Base-by-base conservation (phyloP, 1,140 invertebrate genomes). In the Plutomurus gul region DNA sequence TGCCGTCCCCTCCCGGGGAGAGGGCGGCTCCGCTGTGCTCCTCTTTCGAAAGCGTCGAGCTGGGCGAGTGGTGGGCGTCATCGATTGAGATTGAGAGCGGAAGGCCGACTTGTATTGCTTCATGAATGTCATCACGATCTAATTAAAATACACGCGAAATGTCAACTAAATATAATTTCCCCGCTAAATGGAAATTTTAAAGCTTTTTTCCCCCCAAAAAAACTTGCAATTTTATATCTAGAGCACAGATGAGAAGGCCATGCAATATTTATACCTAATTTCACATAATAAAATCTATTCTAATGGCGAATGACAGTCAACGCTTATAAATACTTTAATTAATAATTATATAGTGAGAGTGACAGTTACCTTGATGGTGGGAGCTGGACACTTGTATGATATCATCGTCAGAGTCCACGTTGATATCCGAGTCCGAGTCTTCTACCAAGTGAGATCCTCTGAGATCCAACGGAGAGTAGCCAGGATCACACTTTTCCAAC, bases 321-420 rank as follows among this genome's bases (percentile, higher is more conserved):
- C n/a, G n/a, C n/a, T n/a, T n/a, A n/a, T n/a, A n/a, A n/a, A n/a
- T n/a, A n/a, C n/a, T n/a, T n/a, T n/a, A n/a, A n/a, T n/a, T n/a
- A n/a, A n/a, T n/a, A n/a, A n/a, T n/a, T n/a, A n/a, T n/a, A n/a
- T n/a, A n/a, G n/a, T n/a, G n/a, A n/a, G n/a, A 37, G 7, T 18
- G 10, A 18, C 10, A 13, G n/a, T 56, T 37, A 37, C 33, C 36
- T 80, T 76, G 74, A 80, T 73, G 72, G 20, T 77, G 82, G 7
- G 79, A 40, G 10, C 73, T 73, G 16, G 82, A 81, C 5, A 81
- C 79, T 20, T 77, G 79, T 27, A 83, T 49, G 5, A 83, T 76
- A 10, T 84, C 83, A 56, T 84, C 84, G 76, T 84, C 84, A 8
- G 84, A 84, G 11, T 84, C 84, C 11, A 84, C 84, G 60, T 84